Conservation (phyloP, 2,113 vertebrate species). For the Dolichotis patagonum region DNA sequence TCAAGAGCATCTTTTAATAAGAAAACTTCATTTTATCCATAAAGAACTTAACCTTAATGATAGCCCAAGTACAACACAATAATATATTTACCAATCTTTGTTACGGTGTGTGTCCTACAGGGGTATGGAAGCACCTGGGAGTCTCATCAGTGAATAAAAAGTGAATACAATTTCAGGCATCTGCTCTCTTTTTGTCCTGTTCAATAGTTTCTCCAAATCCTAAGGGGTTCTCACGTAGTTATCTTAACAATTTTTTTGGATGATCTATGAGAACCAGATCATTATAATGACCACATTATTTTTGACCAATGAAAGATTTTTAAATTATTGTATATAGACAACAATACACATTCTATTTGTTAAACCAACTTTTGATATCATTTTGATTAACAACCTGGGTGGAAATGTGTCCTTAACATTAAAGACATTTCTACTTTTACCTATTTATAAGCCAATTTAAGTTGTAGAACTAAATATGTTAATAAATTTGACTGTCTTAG, state of each 20-base stretch:
- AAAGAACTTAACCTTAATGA: not conserved
- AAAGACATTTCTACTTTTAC: not conserved
- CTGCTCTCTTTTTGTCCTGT: not conserved
- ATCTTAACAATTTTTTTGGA: not conserved
- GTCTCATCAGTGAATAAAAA: not conserved
- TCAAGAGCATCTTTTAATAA: not conserved
- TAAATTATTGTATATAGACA: not conserved
- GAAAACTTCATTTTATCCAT: not conserved
- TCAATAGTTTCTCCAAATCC: not conserved
- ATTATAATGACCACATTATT: not conserved
- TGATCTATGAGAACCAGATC: not conserved
- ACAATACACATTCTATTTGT: not conserved
- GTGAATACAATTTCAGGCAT: not conserved
- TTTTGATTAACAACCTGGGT: not conserved
- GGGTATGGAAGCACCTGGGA: not conserved
- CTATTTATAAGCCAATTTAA: not conserved
- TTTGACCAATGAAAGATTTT: not conserved
- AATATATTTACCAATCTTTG: not conserved
- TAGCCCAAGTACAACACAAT: not conserved
- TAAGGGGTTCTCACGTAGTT: not conserved
- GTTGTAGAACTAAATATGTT: not conserved
- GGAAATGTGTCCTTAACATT: not conserved
- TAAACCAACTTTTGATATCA: not conserved
- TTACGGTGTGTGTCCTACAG: not conserved
- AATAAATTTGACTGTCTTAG: not conserved